phyloP scores from a whole-genome alignment of 1,140 invertebrate species.

The Bombus confusus region DNA sequence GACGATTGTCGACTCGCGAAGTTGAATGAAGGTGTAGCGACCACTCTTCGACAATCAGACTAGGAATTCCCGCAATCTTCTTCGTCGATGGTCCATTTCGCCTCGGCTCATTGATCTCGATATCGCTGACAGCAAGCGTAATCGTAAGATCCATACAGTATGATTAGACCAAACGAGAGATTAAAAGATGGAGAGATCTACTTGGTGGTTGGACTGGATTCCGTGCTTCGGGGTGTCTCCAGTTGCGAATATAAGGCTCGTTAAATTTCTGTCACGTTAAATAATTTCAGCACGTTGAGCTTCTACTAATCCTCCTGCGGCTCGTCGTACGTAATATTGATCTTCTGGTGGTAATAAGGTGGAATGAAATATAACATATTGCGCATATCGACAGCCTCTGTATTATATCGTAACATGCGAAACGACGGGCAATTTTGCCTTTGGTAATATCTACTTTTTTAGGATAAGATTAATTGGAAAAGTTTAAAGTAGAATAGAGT shows the following conservation, averaged over 20 bases:
- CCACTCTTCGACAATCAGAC: conserved; percentile 40
- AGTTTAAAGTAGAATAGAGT: too few species aligned
- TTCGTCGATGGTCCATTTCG: conserved; percentile 34
- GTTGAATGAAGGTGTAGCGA: conserved; percentile 25
- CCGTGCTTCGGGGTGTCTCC: neutral
- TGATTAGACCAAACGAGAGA: neutral
- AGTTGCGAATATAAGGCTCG: neutral
- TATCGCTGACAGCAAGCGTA: neutral
- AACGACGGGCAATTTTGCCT: neutral
- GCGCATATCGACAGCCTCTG: neutral
- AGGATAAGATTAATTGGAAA: neutral
- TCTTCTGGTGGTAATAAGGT: neutral
- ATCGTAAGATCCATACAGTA: neutral
- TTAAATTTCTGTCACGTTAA: conserved; percentile 12
- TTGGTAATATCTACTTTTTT: neutral
- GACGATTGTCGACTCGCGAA: conserved; percentile 47
- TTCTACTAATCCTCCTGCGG: neutral
- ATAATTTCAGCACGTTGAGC: neutral
- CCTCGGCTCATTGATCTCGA: conserved; percentile 22
- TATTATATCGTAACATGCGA: accelerated
- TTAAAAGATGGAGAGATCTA: neutral
- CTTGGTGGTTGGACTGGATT: too few species aligned
- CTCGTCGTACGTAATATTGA: neutral
- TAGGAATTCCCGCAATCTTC: conserved; percentile 40
- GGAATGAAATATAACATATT: neutral